phyloP scores from a whole-genome alignment of 2,888 invertebrate species.

The Noctua pronuba region DNA sequence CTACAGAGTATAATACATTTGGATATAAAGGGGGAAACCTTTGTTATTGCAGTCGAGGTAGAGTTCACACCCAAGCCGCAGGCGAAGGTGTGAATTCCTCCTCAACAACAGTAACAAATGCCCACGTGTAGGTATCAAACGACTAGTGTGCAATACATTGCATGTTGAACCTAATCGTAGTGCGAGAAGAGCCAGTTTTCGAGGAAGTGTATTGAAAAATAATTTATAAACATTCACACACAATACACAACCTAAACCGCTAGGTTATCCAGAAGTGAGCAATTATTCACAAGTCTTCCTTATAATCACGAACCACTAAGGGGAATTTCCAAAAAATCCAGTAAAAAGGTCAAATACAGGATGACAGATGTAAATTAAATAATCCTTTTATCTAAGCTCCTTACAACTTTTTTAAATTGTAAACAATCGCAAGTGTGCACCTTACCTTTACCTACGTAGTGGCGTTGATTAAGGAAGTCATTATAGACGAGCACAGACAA shows the following conservation, averaged over 20 bases:
- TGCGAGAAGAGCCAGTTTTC: too few species aligned
- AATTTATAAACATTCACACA: not conserved
- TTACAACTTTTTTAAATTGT: not conserved
- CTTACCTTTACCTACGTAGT: conserved; percentile 55
- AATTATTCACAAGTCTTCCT: not conserved
- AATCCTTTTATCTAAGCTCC: not conserved
- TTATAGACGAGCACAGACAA: conserved; percentile 71
- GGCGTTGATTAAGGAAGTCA: conserved; percentile 80
- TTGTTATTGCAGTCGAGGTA: too few species aligned
- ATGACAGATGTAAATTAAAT: not conserved
- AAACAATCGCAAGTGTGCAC: conserved; percentile 61
- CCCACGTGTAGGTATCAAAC: too few species aligned
- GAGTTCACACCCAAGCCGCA: too few species aligned
- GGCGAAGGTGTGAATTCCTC: too few species aligned
- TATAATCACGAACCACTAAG: not conserved
- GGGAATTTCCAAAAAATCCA: not conserved
- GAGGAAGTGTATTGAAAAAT: not conserved
- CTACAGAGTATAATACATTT: too few species aligned
- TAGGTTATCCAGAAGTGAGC: not conserved
- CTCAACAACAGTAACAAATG: too few species aligned
- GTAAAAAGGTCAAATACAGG: not conserved
- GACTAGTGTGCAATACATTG: too few species aligned
- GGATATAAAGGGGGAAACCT: too few species aligned
- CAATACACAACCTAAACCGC: not conserved
- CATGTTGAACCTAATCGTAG: too few species aligned